Conservation (phyloP, 2,888 invertebrate species). For the Hetaerina titia region DNA sequence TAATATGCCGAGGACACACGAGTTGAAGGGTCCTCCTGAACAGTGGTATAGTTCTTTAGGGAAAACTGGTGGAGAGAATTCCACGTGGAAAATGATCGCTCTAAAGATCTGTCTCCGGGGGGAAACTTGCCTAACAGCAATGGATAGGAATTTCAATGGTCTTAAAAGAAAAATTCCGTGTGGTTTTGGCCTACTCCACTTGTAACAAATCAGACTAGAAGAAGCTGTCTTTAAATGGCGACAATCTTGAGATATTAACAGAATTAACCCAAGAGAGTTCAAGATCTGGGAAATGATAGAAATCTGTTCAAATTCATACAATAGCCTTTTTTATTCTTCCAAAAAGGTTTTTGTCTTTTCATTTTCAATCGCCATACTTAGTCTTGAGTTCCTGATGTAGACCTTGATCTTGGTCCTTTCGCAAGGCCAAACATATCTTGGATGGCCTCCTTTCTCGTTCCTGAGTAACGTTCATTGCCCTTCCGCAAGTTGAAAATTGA, state of each 20-base stretch:
- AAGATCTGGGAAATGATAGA: neutral
- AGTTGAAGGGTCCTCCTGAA: too few relatives aligned
- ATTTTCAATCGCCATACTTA: neutral
- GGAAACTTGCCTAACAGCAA: neutral
- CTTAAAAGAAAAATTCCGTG: neutral
- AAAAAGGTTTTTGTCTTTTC: neutral
- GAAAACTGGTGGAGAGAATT: too few relatives aligned
- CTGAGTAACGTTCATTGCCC: too few relatives aligned
- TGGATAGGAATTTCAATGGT: neutral
- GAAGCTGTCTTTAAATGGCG: neutral
- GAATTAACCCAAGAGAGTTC: neutral
- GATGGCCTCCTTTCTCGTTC: neutral
- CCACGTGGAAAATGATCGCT: neutral
- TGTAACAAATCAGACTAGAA: neutral
- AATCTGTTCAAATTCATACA: neutral
- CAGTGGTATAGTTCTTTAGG: too few relatives aligned
- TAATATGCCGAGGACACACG: too few relatives aligned
- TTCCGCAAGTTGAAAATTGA: neutral
- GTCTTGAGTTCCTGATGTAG: neutral
- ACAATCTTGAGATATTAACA: neutral
- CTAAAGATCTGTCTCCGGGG: neutral
- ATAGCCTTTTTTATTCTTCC: neutral
- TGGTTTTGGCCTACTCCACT: conserved; percentile 12
- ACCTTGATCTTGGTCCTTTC: neutral
- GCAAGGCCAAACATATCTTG: neutral